These are phyloP conservation scores for Epizoanthus illoricatus DNA, from an alignment of 92 coral and sea anemone species.

Conservation along the genomic window DNA sequence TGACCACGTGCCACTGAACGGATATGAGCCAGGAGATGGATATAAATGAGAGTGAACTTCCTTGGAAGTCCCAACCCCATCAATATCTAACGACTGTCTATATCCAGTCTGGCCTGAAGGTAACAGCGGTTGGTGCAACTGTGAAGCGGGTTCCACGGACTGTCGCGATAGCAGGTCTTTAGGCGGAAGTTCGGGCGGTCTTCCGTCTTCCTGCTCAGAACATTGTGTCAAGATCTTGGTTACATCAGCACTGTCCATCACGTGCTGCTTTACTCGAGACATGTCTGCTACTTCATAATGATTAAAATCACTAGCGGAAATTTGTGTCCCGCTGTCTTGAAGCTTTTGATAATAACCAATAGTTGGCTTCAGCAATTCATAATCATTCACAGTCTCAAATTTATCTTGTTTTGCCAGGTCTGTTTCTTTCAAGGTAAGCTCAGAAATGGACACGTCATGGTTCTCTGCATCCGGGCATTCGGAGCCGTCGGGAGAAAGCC, in stretches of 20 bases:
- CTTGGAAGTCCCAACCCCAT: no score
- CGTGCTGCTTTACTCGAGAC: no score
- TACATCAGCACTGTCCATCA: not conserved
- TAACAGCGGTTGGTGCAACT: not conserved
- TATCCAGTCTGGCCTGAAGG: not conserved
- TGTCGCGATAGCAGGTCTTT: no score
- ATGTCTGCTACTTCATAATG: not conserved
- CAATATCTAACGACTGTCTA: no score
- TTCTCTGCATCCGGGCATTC: conserved; percentile 1
- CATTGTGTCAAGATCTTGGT: not conserved
- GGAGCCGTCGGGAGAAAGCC: conserved; percentile 15
- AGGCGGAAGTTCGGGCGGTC: no score
- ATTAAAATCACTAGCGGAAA: no score
- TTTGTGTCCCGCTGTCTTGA: not conserved
- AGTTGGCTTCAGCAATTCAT: not conserved
- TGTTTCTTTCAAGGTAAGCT: not conserved
- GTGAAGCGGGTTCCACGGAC: not conserved
- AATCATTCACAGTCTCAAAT: not conserved
- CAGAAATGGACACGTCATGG: not conserved
- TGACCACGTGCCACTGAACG: not conserved
- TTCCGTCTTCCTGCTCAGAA: no score
- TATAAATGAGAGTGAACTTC: not conserved
- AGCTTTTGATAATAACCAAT: not conserved
- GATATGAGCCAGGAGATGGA: not conserved
- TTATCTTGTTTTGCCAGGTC: not conserved